These are phyloP conservation scores for Hippocampus abdominalis DNA, from an alignment of 2,113 vertebrate species.

Conservation along the genomic window DNA sequence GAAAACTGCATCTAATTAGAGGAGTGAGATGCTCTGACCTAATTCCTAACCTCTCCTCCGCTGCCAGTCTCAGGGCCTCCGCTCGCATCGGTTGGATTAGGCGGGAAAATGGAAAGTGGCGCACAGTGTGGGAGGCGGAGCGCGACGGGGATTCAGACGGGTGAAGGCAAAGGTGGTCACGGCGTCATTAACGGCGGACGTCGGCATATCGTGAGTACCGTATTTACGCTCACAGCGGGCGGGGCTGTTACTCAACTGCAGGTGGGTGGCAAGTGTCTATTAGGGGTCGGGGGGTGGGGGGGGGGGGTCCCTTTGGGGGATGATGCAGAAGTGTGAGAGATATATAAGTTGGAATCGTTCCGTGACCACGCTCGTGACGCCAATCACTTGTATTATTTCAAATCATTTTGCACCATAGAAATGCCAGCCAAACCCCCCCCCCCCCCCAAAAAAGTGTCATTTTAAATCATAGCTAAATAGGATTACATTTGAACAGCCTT, in stretches of 20 bases:
- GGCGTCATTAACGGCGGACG: neutral
- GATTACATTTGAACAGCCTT: no score
- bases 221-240: neutral
- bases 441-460: no score
- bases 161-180: neutral
- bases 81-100: constrained; percentile 41
- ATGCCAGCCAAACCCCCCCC: no score
- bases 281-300: neutral
- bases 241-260: neutral
- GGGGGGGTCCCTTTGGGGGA: no score
- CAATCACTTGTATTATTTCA: no score
- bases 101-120: constrained; percentile 31
- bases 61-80: constrained; percentile 31
- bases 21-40: constrained; percentile 62
- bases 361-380: no score
- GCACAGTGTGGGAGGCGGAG: constrained; percentile 13
- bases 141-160: neutral
- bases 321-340: no score
- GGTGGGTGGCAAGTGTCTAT: neutral
- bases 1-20: constrained; percentile 62
- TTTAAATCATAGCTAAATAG: no score
- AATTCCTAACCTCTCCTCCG: constrained; percentile 60
- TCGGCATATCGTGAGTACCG: neutral
- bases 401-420: no score
- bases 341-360: no score